Conservation (phyloP, 2,797 vertebrate species). For the Cynopterus sphinx region DNA sequence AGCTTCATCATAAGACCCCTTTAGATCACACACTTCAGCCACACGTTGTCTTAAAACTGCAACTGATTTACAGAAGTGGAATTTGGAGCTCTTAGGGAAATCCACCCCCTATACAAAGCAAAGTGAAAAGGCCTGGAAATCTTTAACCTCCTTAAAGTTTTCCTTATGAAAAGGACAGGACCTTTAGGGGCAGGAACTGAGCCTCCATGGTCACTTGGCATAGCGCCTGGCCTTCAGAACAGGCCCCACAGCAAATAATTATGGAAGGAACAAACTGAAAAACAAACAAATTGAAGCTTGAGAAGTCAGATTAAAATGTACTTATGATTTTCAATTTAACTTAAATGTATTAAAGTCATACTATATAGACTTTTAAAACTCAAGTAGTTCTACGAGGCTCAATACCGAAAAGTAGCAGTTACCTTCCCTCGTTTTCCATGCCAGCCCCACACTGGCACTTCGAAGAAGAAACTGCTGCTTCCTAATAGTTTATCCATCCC, state of each 20-base stretch:
- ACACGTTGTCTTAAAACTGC: not conserved
- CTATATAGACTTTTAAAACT: not conserved
- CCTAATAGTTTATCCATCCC: not conserved
- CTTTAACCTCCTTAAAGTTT: not conserved
- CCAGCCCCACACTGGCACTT: not conserved
- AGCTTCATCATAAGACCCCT: not conserved
- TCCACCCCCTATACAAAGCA: not conserved
- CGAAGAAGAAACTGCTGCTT: not conserved
- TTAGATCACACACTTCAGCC: not conserved
- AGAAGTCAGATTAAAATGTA: not conserved
- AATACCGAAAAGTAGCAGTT: too few species aligned
- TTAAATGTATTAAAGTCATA: not conserved
- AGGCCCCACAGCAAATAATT: not conserved
- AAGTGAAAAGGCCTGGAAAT: not conserved
- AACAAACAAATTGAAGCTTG: not conserved
- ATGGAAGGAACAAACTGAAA: not conserved
- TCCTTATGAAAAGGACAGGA: not conserved
- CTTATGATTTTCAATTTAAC: not conserved
- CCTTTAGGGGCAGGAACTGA: not conserved
- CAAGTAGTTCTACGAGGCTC: not conserved
- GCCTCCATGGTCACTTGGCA: not conserved
- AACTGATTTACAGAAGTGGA: not conserved
- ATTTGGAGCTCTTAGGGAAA: not conserved
- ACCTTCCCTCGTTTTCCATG: rapidly evolving
- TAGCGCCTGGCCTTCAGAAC: not conserved